These are phyloP conservation scores for Mus minutoides DNA, from an alignment of 2,797 vertebrate species.

Conservation along the genomic window DNA sequence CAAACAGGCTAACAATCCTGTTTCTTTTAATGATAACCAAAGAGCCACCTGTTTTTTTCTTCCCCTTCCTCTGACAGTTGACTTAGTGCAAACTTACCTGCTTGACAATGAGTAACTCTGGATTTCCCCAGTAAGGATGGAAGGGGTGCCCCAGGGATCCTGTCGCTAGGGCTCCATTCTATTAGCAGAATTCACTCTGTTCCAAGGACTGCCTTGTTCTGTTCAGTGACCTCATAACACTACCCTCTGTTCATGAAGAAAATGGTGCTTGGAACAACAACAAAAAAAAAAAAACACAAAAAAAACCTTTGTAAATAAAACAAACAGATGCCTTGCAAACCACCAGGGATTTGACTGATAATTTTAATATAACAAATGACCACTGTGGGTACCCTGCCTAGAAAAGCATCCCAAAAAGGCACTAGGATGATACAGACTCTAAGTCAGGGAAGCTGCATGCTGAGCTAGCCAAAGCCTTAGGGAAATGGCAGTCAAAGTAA, in stretches of 20 bases:
- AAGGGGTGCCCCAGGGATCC: background rate
- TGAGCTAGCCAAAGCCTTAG: background rate
- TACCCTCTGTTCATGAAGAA: background rate
- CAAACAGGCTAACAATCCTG: background rate
- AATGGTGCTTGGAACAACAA: background rate
- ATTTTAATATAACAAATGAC: background rate
- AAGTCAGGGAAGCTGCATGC: background rate
- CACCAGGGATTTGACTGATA: background rate
- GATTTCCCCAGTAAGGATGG: background rate
- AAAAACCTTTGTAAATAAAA: background rate
- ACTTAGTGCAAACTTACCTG: background rate
- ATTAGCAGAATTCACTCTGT: background rate
- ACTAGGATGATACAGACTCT: fast-evolving
- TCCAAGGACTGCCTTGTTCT: background rate
- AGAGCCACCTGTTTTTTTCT: background rate
- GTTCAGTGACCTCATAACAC: background rate
- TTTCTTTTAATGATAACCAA: background rate
- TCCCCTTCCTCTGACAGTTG: background rate
- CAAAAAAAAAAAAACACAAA: background rate
- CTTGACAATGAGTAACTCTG: background rate
- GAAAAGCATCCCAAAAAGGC: background rate
- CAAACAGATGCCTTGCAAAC: background rate
- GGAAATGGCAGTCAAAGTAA: background rate
- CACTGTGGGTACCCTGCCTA: background rate
- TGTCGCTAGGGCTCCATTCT: background rate